phyloP scores from a whole-genome alignment of 2,113 vertebrate species.

The Hepsetus odoe region DNA sequence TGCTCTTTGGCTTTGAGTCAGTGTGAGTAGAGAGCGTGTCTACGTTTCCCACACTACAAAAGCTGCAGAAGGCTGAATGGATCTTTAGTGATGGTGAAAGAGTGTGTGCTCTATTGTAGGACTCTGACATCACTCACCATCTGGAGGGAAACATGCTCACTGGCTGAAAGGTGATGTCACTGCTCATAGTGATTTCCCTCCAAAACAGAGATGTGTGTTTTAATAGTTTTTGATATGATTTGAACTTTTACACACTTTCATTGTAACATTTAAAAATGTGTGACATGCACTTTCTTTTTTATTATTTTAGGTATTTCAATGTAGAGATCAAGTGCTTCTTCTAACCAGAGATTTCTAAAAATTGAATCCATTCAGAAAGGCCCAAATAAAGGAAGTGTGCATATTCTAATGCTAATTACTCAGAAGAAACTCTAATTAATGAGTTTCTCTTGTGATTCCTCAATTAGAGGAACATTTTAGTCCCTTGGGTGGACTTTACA shows the following conservation, averaged over 20 bases:
- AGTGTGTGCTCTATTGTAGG: slow-evolving; percentile 34
- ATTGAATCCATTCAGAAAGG: slow-evolving; percentile 43
- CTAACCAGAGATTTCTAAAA: slow-evolving; percentile 39
- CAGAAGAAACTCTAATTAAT: no score
- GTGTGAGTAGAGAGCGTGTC: slow-evolving; percentile 51
- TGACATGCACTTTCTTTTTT: no score
- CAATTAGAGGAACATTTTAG: no score
- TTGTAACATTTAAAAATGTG: no score
- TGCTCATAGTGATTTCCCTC: neutral
- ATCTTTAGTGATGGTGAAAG: slow-evolving; percentile 47
- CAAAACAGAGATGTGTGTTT: no score
- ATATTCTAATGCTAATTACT: slow-evolving; percentile 33
- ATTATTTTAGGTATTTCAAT: no score
- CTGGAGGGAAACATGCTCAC: slow-evolving; percentile 55
- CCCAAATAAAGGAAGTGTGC: slow-evolving; percentile 34
- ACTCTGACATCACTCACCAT: slow-evolving; percentile 58
- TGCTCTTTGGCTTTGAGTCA: neutral
- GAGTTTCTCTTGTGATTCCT: no score
- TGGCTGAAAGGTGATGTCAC: neutral
- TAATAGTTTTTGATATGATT: no score
- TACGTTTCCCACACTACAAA: slow-evolving; percentile 63
- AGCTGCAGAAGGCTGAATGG: slow-evolving; percentile 46
- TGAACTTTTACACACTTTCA: no score
- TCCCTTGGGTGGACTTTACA: no score
- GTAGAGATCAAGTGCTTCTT: neutral